Evolutionary conservation across 2,113 vertebrate species (phyloP).

Genomic region (Labeo rohita): DNA sequence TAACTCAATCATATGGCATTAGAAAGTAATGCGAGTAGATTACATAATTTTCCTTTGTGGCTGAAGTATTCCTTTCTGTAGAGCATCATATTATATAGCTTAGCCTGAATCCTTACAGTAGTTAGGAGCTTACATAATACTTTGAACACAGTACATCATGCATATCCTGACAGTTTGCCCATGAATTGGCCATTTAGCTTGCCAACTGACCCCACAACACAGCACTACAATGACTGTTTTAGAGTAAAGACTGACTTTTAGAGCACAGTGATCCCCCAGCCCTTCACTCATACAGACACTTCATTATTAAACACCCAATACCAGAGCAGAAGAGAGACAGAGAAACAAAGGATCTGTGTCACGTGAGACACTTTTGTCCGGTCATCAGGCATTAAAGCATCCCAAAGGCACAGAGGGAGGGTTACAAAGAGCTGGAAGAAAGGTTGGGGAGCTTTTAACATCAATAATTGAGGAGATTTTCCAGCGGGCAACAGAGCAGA

Average conservation of each 20-base stretch:
- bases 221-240: neutral
- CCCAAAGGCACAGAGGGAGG: neutral
- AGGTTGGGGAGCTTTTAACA: conserved; percentile 49
- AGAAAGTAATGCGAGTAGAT: neutral
- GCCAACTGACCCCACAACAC: neutral
- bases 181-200: neutral
- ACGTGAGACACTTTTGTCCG: neutral
- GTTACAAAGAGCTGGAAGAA: neutral
- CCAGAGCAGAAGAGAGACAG: conserved; percentile 1
- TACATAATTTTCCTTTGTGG: neutral
- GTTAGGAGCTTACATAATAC: neutral
- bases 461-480: conserved; percentile 61
- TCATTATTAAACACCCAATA: conserved; percentile 51
- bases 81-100: neutral
- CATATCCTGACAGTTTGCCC: neutral
- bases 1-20: neutral
- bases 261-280: neutral
- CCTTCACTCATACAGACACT: conserved; percentile 26
- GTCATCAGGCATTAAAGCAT: conserved; percentile 36
- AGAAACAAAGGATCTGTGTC: neutral
- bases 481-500: neutral
- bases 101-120: neutral
- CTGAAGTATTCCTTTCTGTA: neutral
- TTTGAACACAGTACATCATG: neutral
- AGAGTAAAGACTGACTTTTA: neutral